A percentile compares a stretch with the other conserved stretches of the same genome.
Conservation (phyloP, 1,140 invertebrate genomes). For the Campoletis sonorensis region DNA sequence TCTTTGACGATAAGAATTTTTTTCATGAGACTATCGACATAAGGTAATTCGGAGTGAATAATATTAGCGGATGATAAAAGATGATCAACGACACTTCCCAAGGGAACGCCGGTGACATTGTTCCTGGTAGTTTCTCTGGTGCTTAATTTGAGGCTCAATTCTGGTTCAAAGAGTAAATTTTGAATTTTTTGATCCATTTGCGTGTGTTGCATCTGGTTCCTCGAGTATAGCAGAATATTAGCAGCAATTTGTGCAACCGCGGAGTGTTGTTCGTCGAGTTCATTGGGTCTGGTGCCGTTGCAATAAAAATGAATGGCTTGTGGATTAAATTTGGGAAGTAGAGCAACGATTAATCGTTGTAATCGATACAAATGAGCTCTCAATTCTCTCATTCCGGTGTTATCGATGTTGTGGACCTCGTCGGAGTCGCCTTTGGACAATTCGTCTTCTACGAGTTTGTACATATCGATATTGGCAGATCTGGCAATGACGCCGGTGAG, state of each 20-base stretch:
- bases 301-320: conserved; percentile 52
- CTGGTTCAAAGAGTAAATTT: conserved; percentile 72
- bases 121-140: conserved; percentile 63
- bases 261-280: conserved; percentile 64
- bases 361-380: conserved; percentile 79
- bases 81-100: conserved; percentile 70
- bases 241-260: conserved; percentile 79
- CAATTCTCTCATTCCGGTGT: conserved; percentile 77
- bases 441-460: conserved; percentile 73
- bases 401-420: conserved; percentile 66
- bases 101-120: conserved; percentile 63
- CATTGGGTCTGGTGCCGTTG: conserved; percentile 38
- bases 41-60: conserved; percentile 67
- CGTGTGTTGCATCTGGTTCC: conserved; percentile 76
- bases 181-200: conserved; percentile 73
- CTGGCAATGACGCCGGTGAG: conserved; percentile 88
- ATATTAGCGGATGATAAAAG: conserved; percentile 68
- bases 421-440: conserved; percentile 58
- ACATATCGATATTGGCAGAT: conserved; percentile 81
- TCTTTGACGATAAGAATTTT: conserved; percentile 64
- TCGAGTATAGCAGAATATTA: conserved; percentile 83
- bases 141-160: conserved; percentile 61
- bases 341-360: conserved; percentile 83
- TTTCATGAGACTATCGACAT: conserved; percentile 68
- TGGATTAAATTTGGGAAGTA: conserved; percentile 82